Conservation (phyloP, 2,113 vertebrate genomes). For the Forbesichthys papilliferus region DNA sequence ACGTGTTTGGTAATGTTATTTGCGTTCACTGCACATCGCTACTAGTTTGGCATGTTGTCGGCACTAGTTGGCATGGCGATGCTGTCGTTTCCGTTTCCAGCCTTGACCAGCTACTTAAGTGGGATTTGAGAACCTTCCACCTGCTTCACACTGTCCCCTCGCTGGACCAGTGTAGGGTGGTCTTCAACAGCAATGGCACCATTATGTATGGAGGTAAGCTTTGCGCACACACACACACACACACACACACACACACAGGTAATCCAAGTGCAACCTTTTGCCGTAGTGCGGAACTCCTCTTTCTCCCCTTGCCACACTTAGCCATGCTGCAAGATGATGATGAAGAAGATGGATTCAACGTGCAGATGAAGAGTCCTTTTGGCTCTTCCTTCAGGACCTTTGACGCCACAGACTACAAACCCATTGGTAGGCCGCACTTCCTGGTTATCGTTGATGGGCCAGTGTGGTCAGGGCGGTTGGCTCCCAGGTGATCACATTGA, state of each 20-base stretch:
- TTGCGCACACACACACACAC: not conserved
- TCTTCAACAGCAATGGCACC: conserved; percentile 96
- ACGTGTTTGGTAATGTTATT: too few species aligned
- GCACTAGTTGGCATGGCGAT: too few species aligned
- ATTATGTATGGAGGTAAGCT: conserved; percentile 94
- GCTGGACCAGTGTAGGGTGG: conserved; percentile 93
- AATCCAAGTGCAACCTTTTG: too few species aligned
- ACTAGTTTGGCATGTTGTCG: too few species aligned
- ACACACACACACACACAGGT: not conserved
- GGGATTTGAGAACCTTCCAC: conserved; percentile 96
- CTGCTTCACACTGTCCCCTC: conserved; percentile 93
- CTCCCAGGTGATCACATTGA: too few species aligned
- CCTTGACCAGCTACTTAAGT: conserved; percentile 83
- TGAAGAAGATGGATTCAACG: conserved; percentile 90
- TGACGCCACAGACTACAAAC: conserved; percentile 96
- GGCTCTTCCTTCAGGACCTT: conserved; percentile 97
- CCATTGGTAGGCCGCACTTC: conserved; percentile 81
- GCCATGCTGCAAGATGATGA: conserved; percentile 96
- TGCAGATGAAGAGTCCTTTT: conserved; percentile 96
- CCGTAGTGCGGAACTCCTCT: not conserved
- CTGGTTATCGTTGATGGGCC: not conserved
- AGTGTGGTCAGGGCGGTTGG: too few species aligned
- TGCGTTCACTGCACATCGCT: too few species aligned
- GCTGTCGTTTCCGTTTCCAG: conserved; percentile 2
- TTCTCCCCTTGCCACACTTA: conserved; percentile 52